Evolutionary conservation across 2,113 vertebrate species (phyloP).

Genomic region (human): DNA sequence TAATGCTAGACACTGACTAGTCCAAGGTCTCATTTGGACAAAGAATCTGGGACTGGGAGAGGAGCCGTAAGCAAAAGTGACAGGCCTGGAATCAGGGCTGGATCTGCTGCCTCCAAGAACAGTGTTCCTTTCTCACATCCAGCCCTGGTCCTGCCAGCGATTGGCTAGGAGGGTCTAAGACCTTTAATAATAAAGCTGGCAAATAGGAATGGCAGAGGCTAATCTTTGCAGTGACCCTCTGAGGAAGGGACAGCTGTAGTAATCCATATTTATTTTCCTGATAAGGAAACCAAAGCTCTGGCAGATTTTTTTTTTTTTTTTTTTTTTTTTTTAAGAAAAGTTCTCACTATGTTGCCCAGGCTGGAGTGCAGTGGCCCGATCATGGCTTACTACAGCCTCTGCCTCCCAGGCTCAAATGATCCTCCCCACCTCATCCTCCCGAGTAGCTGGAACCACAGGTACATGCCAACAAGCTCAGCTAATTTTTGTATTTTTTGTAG

Average conservation of each 20-base stretch:
- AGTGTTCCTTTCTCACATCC: not conserved
- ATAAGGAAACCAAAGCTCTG: not conserved
- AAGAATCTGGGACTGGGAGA: not conserved
- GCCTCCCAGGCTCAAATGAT: too few relatives aligned
- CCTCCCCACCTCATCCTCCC: too few relatives aligned
- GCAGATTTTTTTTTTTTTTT: not conserved
- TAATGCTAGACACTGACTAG: not conserved
- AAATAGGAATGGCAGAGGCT: not conserved
- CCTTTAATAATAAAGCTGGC: not conserved
- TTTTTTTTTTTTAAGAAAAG: too few relatives aligned
- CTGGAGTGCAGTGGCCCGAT: too few relatives aligned
- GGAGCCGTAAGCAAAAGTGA: not conserved
- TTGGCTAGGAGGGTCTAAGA: not conserved
- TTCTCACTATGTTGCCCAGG: too few relatives aligned
- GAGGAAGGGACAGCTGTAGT: too few relatives aligned
- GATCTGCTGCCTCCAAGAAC: not conserved
- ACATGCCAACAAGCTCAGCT: too few relatives aligned
- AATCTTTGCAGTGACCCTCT: not conserved
- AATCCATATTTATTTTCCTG: not conserved
- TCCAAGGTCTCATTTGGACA: not conserved
- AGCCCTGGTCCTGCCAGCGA: not conserved
- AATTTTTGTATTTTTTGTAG: too few relatives aligned
- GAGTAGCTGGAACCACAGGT: too few relatives aligned
- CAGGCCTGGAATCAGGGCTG: not conserved
- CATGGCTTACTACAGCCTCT: too few relatives aligned